These are phyloP conservation scores for Salvelinus fontinalis DNA, from an alignment of 2,113 vertebrate species.

Conservation along the genomic window DNA sequence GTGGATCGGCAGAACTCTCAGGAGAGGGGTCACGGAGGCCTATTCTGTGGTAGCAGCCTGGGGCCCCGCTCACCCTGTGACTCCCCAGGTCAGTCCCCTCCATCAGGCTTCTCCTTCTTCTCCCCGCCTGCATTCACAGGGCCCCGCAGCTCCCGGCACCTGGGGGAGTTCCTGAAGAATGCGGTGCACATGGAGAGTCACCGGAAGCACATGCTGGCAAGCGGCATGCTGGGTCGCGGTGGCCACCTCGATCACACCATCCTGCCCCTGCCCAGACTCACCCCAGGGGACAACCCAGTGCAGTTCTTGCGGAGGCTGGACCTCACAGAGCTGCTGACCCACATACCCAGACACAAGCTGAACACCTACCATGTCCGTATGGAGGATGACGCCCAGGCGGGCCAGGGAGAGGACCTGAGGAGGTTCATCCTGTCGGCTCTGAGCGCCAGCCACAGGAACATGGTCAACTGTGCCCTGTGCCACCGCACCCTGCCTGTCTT, in stretches of 20 bases:
- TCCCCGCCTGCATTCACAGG: constrained; percentile 74
- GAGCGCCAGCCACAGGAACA: constrained; percentile 93
- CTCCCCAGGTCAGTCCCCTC: constrained; percentile 91
- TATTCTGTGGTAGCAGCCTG: constrained; percentile 52
- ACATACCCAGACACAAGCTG: constrained; percentile 93
- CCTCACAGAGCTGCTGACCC: constrained; percentile 92
- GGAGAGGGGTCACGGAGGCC: constrained; percentile 73
- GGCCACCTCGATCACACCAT: constrained; percentile 82
- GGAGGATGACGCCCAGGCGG: constrained; percentile 96
- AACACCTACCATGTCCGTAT: constrained; percentile 98
- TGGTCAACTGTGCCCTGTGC: constrained; percentile 97
- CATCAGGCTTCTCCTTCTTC: constrained; percentile 86
- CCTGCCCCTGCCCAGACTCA: constrained; percentile 79
- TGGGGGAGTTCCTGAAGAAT: constrained; percentile 94
- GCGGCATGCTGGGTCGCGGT: constrained; percentile 70
- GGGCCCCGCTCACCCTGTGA: constrained; percentile 82
- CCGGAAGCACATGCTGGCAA: constrained; percentile 81
- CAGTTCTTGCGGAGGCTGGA: constrained; percentile 95
- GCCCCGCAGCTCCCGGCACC: constrained; percentile 86
- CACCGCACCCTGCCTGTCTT: constrained; percentile 92
- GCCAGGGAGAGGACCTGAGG: constrained; percentile 96
- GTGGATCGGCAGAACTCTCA: constrained; percentile 91
- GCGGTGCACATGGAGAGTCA: constrained; percentile 91
- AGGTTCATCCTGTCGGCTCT: constrained; percentile 96
- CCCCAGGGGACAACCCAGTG: constrained; percentile 77